These are phyloP conservation scores for Eira barbara DNA, from an alignment of 2,113 vertebrate species.

Conservation along the genomic window DNA sequence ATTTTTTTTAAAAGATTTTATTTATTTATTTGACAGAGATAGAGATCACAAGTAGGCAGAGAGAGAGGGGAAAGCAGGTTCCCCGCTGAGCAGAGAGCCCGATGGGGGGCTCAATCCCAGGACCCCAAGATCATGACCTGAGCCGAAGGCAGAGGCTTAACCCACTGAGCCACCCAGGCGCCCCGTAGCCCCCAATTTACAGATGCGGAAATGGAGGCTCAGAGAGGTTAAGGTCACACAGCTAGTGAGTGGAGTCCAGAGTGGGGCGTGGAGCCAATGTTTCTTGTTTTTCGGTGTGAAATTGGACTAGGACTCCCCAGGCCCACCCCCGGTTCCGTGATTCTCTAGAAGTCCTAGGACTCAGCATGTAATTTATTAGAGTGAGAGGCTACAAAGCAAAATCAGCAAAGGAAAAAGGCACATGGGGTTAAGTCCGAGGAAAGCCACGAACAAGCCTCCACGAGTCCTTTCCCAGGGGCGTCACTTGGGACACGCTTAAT, in stretches of 20 bases:
- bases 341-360: not conserved
- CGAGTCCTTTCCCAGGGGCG: not conserved
- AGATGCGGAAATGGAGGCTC: not conserved
- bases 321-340: not conserved
- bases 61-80: no score
- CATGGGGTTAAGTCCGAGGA: not conserved
- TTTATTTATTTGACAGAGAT: no score
- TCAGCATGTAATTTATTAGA: not conserved
- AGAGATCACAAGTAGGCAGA: no score
- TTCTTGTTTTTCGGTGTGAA: not conserved
- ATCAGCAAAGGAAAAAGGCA: not conserved
- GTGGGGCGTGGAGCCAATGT: not conserved
- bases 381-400: not conserved
- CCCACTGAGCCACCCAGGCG: no score
- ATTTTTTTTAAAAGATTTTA: no score
- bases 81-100: no score
- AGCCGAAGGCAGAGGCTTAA: no score
- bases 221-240: not conserved
- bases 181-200: not conserved
- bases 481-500: not conserved
- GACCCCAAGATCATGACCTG: no score
- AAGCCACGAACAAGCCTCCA: not conserved
- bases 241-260: not conserved
- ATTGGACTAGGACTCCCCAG: not conserved
- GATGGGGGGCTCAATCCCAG: no score